Conservation (phyloP, 2,888 invertebrate species). For the Philaethria dido region DNA sequence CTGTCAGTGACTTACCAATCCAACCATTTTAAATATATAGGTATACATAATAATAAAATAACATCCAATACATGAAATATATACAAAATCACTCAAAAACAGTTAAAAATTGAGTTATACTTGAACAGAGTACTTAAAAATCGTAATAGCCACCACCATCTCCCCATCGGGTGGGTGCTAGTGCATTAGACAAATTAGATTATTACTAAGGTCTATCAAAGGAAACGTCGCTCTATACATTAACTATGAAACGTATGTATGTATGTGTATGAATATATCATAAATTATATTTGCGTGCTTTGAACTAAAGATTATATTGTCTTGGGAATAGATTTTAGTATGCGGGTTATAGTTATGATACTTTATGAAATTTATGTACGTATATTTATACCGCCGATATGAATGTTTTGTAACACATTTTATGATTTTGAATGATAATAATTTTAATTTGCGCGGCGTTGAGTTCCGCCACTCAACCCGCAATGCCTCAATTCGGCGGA, state of each 20-base stretch:
- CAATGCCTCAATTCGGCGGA: too few relatives aligned
- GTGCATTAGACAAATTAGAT: constrained; percentile 66
- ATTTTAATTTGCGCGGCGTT: too few relatives aligned
- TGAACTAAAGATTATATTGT: constrained; percentile 2
- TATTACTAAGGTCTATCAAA: constrained; percentile 46
- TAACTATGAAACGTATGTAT: constrained; percentile 18
- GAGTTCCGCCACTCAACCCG: too few relatives aligned
- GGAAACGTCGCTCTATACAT: constrained; percentile 19
- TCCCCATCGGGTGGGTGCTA: constrained; percentile 45
- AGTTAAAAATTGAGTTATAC: background rate
- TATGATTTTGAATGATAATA: too few relatives aligned
- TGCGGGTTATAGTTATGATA: background rate
- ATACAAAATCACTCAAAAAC: background rate
- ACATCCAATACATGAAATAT: background rate
- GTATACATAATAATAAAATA: background rate
- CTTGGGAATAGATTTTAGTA: background rate
- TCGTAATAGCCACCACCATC: constrained; percentile 27
- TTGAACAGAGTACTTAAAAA: constrained; percentile 11
- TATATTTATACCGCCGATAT: background rate
- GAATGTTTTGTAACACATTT: too few relatives aligned
- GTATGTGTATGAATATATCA: background rate
- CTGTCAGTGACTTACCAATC: too few relatives aligned
- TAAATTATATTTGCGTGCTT: constrained; percentile 21
- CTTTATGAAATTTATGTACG: background rate
- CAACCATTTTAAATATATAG: too few relatives aligned